Base-by-base conservation (phyloP, 2,797 vertebrate species). In the Malurus splendens region DNA sequence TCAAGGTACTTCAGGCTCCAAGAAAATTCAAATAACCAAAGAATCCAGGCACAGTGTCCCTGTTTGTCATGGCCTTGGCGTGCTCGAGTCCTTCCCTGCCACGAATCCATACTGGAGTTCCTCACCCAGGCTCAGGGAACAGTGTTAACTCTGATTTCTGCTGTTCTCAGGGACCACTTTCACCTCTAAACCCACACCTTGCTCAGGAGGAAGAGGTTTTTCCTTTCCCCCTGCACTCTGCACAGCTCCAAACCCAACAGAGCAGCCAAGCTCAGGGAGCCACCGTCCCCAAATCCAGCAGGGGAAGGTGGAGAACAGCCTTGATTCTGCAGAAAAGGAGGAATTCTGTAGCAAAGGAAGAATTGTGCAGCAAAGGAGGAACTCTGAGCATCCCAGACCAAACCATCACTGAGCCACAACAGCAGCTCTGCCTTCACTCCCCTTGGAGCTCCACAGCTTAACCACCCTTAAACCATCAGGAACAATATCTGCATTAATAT, bases 101-200 rank as follows among this genome's bases (percentile, higher is more conserved):
- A 33, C 36, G 24, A 15, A 24, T 4, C 9, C 3, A 1, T 0
- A 1, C 65, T 24, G 24, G 44, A 23, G 5, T 23, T 61, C 62
- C 14, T 16, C 47, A 24, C 47, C 23, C 51, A 33, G 50, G 45
- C 33, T 39, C 62, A 47, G 71, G 18, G 36, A 32, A 5, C 18
- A 47, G 27, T 14, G 38, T 44, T 4, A 8, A 8, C 45, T 2
- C 8, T 1, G 14, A 11, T 12, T 12, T 8, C 1, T 7, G 6
- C 32, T 33, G 10, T 2, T 48, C 45, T 19, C 52, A 18, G 12
- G 1, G 12, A 44, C 30, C 3, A 30, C 17, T 45, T 59, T 42
- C 3, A 0, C 6, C 51, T 50, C 3, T 5, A 47, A 61, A 24
- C 39, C 6, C 42, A 27, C 20, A 39, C 10, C 27, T 33, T 18